Conservation (phyloP, 53 echinoderm and acorn worm species). For the Stichopus horrens region DNA sequence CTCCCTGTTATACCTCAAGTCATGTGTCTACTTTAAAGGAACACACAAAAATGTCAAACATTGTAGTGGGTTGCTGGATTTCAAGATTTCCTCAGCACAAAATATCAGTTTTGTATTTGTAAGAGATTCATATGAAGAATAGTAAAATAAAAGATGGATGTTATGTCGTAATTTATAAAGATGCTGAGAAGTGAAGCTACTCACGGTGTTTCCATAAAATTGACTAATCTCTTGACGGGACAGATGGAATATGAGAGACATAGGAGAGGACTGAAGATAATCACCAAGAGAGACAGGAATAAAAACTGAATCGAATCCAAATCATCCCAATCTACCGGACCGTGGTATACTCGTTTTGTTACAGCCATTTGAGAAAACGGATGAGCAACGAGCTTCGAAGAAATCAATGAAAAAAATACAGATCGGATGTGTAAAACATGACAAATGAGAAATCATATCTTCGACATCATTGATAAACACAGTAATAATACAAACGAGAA, state of each 20-base stretch:
- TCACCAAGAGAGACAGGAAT: slow-evolving; percentile 8
- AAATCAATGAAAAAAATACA: neutral
- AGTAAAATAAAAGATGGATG: no score
- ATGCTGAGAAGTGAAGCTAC: neutral
- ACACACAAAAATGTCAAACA: no score
- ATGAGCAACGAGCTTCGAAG: slow-evolving; percentile 16
- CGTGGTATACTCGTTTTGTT: slow-evolving; percentile 4
- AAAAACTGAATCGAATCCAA: neutral
- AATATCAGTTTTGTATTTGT: no score
- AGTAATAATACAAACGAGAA: no score
- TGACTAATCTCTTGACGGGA: slow-evolving; percentile 42
- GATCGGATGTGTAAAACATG: neutral
- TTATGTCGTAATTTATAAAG: no score
- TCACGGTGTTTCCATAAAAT: slow-evolving; percentile 48
- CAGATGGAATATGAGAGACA: slow-evolving; percentile 39
- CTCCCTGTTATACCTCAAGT: no score
- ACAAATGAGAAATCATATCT: no score
- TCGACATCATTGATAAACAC: no score
- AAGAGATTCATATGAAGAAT: no score
- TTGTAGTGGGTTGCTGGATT: no score
- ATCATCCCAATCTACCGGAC: slow-evolving; percentile 36
- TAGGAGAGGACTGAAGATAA: slow-evolving; percentile 24
- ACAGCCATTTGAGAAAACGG: slow-evolving; percentile 42
- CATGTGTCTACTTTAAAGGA: no score
- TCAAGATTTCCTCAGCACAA: no score